Conservation (phyloP, 1,140 invertebrate genomes). For the Sarcophaga bullata region DNA sequence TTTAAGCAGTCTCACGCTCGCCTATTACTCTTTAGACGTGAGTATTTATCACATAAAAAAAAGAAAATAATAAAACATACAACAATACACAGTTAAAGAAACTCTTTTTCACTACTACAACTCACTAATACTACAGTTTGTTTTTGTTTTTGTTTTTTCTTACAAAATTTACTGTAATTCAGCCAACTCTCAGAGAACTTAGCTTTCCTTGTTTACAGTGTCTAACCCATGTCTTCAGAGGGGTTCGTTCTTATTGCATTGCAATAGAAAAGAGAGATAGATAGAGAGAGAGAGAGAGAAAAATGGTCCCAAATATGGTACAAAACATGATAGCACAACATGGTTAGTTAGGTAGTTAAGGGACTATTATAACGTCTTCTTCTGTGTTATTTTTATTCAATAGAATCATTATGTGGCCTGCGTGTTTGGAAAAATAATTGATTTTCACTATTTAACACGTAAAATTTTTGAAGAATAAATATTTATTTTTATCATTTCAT, state of each 20-base stretch:
- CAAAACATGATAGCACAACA: neutral
- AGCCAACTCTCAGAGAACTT: neutral
- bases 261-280: too few species aligned
- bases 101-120: neutral
- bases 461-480: neutral
- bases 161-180: neutral
- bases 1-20: slow-evolving; percentile 66
- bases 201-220: neutral
- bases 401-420: neutral
- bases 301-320: neutral
- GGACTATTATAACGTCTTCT: too few species aligned
- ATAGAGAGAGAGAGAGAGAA: too few species aligned
- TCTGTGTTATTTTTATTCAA: too few species aligned
- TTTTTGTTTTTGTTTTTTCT: too few species aligned
- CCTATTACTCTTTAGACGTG: slow-evolving; percentile 31
- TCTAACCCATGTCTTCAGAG: too few species aligned
- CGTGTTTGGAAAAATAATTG: slow-evolving; percentile 5
- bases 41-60: neutral
- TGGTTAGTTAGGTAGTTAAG: too few species aligned
- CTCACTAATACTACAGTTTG: neutral
- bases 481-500: too few species aligned
- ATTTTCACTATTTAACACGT: neutral
- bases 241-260: neutral
- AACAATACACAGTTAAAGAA: slow-evolving; percentile 24
- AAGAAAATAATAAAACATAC: neutral